Conservation (phyloP, 2,797 vertebrate species). For the Glossophaga mutica region DNA sequence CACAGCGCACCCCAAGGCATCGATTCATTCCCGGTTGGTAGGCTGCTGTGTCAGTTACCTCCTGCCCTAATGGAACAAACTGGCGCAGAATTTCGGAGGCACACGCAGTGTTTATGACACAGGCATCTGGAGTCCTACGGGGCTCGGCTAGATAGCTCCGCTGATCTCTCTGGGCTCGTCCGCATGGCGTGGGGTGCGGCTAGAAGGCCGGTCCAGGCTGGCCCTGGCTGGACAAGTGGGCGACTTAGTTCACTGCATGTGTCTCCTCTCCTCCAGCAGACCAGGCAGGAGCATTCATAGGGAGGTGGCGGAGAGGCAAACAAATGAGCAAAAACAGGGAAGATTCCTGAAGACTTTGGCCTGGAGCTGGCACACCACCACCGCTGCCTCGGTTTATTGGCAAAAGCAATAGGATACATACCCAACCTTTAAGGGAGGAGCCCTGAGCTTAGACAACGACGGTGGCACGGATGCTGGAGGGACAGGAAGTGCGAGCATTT, state of each 20-base stretch:
- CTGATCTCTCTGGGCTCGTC: neutral
- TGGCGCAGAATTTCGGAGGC: neutral
- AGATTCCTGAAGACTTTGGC: neutral
- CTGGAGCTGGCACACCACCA: neutral
- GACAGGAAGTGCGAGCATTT: neutral
- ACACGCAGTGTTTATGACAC: too few relatives aligned
- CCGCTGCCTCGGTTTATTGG: neutral
- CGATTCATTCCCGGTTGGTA: neutral
- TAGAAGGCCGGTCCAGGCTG: neutral
- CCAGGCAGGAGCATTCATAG: neutral
- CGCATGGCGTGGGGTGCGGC: rapidly evolving
- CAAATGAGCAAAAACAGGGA: neutral
- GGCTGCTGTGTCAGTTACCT: neutral
- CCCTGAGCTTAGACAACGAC: neutral
- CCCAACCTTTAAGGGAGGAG: neutral
- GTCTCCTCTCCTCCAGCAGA: neutral
- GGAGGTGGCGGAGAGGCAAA: neutral
- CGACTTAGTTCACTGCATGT: neutral
- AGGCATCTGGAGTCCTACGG: neutral
- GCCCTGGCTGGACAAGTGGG: neutral
- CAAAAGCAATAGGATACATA: neutral
- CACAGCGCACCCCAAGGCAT: neutral
- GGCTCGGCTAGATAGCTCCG: neutral
- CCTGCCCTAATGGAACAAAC: neutral
- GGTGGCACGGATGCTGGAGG: neutral